A percentile compares a stretch with the other conserved stretches of the same genome.
Evolutionary conservation across 2,888 invertebrate species (phyloP).

Genomic region (Caenorhabditis sulstoni): DNA sequence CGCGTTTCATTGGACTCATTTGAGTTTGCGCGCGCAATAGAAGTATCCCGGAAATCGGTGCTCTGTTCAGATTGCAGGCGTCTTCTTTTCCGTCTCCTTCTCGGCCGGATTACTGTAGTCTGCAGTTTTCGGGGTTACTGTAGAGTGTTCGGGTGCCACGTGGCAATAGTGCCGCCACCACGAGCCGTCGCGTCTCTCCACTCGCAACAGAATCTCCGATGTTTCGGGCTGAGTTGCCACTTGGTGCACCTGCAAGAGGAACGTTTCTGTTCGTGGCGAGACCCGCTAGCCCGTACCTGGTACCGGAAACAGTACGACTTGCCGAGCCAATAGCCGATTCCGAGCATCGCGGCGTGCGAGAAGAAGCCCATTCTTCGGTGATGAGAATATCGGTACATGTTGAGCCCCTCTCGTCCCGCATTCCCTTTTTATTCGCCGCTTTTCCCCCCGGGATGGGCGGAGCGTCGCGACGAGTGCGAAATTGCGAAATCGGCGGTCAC

Average conservation of each 20-base stretch:
- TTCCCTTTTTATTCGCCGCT: neutral
- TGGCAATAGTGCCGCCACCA: neutral
- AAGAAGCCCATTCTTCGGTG: constrained; percentile 43
- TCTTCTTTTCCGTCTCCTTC: too few relatives aligned
- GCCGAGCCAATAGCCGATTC: constrained; percentile 43
- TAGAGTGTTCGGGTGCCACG: too few relatives aligned
- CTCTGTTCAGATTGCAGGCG: too few relatives aligned
- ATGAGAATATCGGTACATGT: neutral
- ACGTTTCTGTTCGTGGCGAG: neutral
- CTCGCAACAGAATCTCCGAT: constrained; percentile 28
- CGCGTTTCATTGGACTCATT: too few relatives aligned
- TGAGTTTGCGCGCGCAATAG: too few relatives aligned
- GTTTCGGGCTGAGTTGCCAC: constrained; percentile 24
- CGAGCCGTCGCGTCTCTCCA: constrained; percentile 28
- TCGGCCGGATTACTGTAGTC: too few relatives aligned
- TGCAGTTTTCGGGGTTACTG: too few relatives aligned
- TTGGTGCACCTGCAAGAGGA: constrained; percentile 31
- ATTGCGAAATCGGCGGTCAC: constrained; percentile 15
- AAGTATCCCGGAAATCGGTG: too few relatives aligned
- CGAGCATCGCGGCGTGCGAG: constrained; percentile 47
- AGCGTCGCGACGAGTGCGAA: constrained; percentile 23
- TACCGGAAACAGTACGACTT: constrained; percentile 51
- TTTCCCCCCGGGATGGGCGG: constrained; percentile 10
- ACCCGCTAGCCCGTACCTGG: constrained; percentile 11
- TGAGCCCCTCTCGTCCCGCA: constrained; percentile 10